Percentiles rank a stretch among this genome's conserved stretches.
phyloP scores from a whole-genome alignment of 2,113 vertebrate genomes.

The Notiomystis cincta region DNA sequence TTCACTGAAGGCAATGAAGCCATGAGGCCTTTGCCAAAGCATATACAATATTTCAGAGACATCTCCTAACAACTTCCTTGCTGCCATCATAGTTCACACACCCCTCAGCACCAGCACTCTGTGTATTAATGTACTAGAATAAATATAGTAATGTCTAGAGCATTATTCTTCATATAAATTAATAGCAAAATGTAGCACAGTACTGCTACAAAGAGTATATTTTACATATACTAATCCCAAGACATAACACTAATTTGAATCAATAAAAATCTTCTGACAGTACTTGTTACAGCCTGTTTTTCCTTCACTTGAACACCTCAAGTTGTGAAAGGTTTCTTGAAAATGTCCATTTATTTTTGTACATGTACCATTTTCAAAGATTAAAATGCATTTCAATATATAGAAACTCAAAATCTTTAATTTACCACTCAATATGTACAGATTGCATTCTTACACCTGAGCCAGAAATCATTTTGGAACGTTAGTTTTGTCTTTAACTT shows the following conservation, averaged over 20 bases:
- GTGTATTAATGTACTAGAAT: not conserved
- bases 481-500: not conserved
- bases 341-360: not conserved
- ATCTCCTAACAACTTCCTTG: not conserved
- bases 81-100: not conserved
- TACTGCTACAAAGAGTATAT: not conserved
- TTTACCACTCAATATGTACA: not conserved
- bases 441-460: not conserved
- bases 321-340: not conserved
- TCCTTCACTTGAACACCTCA: not conserved
- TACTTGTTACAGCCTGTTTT: not conserved
- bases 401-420: not conserved
- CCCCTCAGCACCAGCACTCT: not conserved
- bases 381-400: not conserved
- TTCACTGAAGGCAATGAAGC: not conserved
- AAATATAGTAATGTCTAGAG: not conserved
- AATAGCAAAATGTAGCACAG: not conserved
- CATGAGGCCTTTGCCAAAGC: not conserved
- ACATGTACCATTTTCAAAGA: not conserved
- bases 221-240: not conserved
- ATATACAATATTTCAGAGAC: not conserved
- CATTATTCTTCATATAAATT: not conserved
- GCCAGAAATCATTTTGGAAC: not conserved
- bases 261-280: conserved; percentile 25
- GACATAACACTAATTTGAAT: not conserved